These are phyloP conservation scores for Rhynchophorus ferrugineus DNA, from an alignment of 1,140 invertebrate species.

Conservation along the genomic window DNA sequence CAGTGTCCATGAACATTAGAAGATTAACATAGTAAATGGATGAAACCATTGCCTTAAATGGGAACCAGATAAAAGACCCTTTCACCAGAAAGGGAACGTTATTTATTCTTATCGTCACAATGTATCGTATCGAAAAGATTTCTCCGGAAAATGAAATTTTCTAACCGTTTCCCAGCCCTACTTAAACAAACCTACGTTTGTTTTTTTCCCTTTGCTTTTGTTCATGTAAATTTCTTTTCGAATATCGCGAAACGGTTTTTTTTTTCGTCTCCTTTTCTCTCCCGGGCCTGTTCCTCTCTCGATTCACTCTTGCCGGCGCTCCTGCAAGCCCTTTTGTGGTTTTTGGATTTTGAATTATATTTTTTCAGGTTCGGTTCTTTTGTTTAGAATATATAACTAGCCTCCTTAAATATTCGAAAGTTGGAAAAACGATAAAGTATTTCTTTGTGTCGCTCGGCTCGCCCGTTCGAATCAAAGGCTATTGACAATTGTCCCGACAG, in stretches of 20 bases:
- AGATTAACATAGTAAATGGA: slow-evolving; percentile 34
- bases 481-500: too few species aligned
- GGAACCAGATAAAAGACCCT: slow-evolving; percentile 26
- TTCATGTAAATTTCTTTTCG: slow-evolving; percentile 15
- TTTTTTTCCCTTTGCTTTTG: slow-evolving; percentile 21
- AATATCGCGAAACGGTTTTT: slow-evolving; percentile 15
- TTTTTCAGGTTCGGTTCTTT: too few species aligned
- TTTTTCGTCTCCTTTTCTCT: background rate
- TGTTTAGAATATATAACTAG: too few species aligned
- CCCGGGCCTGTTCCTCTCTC: too few species aligned
- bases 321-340: too few species aligned
- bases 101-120: slow-evolving; percentile 35
- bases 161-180: slow-evolving; percentile 24
- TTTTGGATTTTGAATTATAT: too few species aligned
- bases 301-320: too few species aligned
- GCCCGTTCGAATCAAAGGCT: too few species aligned
- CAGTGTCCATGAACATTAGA: slow-evolving; percentile 30
- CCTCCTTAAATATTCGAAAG: too few species aligned
- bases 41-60: slow-evolving; percentile 29
- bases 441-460: too few species aligned
- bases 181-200: slow-evolving; percentile 27
- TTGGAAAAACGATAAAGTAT: too few species aligned
- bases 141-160: slow-evolving; percentile 31
- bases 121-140: slow-evolving; percentile 32
- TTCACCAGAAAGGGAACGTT: slow-evolving; percentile 27